phyloP scores from a whole-genome alignment of 1,140 invertebrate species.

The Drosophila funebris region DNA sequence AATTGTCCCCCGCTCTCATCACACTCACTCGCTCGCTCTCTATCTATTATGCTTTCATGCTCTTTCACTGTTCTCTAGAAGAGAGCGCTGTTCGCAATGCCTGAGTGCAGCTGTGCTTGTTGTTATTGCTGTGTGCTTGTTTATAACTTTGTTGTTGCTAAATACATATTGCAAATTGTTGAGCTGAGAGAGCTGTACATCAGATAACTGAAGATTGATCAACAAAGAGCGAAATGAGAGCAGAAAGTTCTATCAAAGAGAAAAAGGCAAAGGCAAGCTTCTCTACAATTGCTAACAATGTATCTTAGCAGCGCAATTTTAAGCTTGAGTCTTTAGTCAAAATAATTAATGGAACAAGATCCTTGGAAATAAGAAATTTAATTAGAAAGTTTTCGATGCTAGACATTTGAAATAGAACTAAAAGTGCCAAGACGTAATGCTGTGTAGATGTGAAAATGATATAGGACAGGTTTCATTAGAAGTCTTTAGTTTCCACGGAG shows the following conservation, averaged over 20 bases:
- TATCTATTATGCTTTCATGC: not conserved
- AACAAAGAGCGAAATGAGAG: not conserved
- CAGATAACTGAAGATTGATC: conserved; percentile 9
- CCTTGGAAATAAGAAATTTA: not conserved
- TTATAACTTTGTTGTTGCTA: no score
- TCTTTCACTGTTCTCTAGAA: conserved; percentile 1
- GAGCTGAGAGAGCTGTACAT: not conserved
- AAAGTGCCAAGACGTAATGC: not conserved
- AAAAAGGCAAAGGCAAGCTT: no score
- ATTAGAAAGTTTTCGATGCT: no score
- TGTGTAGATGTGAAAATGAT: conserved; percentile 2
- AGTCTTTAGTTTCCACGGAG: not conserved
- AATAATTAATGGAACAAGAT: not conserved
- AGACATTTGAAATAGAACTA: not conserved
- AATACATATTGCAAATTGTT: not conserved
- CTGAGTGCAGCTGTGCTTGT: not conserved
- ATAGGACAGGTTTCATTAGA: conserved; percentile 18
- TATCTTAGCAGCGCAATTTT: not conserved
- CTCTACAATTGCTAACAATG: conserved; percentile 2
- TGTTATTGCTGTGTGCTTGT: not conserved
- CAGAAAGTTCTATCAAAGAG: not conserved
- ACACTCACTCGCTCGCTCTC: not conserved
- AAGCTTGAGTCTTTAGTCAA: not conserved
- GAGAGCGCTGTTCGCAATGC: not conserved
- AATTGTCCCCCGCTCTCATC: not conserved